phyloP scores from a whole-genome alignment of 2,797 vertebrate species.

The Phyllotis vaccarum region DNA sequence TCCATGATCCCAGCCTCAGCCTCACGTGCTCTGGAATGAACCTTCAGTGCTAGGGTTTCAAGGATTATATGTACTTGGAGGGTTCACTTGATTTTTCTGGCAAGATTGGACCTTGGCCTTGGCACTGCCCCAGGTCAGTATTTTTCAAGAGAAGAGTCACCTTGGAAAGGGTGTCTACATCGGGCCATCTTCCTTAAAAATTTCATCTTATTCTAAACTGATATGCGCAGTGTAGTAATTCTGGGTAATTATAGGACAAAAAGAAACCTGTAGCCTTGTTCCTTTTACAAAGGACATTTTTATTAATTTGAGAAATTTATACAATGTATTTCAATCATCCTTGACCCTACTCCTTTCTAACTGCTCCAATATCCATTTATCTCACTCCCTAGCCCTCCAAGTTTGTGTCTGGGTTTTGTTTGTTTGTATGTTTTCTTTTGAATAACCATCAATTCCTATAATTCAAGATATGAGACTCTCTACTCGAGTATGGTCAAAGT shows the following conservation, averaged over 20 bases:
- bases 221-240: not conserved
- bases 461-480: not conserved
- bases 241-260: conserved; percentile 35
- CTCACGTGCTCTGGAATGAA: conserved; percentile 62
- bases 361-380: not conserved
- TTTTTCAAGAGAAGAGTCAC: conserved; percentile 78
- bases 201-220: not conserved
- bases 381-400: not conserved
- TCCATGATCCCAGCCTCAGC: conserved; percentile 62
- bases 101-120: conserved; percentile 66
- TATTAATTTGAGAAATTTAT: not conserved
- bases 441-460: not conserved
- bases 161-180: conserved; percentile 63
- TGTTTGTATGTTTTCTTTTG: not conserved
- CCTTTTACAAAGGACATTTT: not conserved
- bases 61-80: conserved; percentile 87
- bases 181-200: conserved; percentile 43
- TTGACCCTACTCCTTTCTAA: not conserved
- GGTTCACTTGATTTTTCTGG: conserved; percentile 75
- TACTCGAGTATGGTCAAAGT: not conserved
- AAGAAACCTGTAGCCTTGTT: conserved; percentile 33
- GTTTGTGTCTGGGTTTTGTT: not conserved
- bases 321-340: not conserved
- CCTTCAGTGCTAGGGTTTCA: conserved; percentile 81
- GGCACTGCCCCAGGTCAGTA: conserved; percentile 67